Conservation (phyloP, 2,888 invertebrate species). For the Erynnis tages region DNA sequence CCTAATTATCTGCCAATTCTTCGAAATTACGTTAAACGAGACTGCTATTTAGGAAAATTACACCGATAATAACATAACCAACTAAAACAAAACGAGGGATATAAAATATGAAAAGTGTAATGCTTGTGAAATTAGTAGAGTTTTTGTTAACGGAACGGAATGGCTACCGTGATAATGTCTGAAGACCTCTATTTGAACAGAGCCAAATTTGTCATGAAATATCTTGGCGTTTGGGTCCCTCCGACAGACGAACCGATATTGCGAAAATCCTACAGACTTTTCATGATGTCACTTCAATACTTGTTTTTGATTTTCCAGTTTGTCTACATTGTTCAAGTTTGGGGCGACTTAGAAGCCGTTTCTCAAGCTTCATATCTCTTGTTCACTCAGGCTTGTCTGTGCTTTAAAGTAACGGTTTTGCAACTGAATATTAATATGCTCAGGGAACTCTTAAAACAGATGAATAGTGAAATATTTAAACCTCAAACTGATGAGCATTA, state of each 20-base stretch:
- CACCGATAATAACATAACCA: slow-evolving; percentile 27
- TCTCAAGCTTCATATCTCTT: slow-evolving; percentile 64
- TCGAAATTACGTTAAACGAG: slow-evolving; percentile 28
- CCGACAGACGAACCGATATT: slow-evolving; percentile 40
- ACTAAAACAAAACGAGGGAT: slow-evolving; percentile 5
- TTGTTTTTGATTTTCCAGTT: slow-evolving; percentile 64
- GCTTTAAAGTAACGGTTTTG: slow-evolving; percentile 66
- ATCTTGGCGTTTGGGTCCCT: slow-evolving; percentile 67
- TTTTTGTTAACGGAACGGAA: slow-evolving; percentile 17
- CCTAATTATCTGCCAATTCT: slow-evolving; percentile 3
- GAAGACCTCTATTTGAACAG: slow-evolving; percentile 60
- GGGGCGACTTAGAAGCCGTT: slow-evolving; percentile 68
- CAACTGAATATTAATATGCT: slow-evolving; percentile 52
- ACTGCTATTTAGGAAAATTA: slow-evolving; percentile 30
- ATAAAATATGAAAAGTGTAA: background rate
- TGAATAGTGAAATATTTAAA: slow-evolving; percentile 56
- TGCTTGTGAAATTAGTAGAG: background rate
- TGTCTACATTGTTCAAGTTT: slow-evolving; percentile 60
- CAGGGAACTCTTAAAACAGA: slow-evolving; percentile 48
- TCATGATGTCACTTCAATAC: slow-evolving; percentile 60
- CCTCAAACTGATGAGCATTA: slow-evolving; percentile 52
- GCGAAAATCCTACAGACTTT: slow-evolving; percentile 45
- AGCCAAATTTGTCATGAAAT: slow-evolving; percentile 64
- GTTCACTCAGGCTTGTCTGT: slow-evolving; percentile 70
- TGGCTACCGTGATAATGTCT: slow-evolving; percentile 34